phyloP scores from a whole-genome alignment of 2,113 vertebrate genomes.

The Motacilla alba region DNA sequence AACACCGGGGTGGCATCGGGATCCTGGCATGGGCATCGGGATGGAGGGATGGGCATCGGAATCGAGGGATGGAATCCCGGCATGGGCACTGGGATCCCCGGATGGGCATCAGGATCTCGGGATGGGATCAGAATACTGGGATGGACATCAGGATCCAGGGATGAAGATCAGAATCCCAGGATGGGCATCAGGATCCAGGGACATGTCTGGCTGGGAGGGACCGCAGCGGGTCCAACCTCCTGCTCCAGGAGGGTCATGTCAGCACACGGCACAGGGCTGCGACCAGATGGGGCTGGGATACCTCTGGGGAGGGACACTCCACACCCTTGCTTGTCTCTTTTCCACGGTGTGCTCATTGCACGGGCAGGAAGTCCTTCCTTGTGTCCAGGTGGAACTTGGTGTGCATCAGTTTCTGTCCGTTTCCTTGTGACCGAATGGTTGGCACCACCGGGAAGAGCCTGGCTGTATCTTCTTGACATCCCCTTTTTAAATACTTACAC shows the following conservation, averaged over 20 bases:
- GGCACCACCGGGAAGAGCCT: not conserved
- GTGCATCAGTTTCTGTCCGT: not conserved
- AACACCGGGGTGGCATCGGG: not conserved
- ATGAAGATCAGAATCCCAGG: accelerated
- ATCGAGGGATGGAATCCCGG: too few species aligned
- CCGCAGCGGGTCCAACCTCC: accelerated
- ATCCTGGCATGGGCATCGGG: too few species aligned
- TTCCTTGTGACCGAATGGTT: accelerated
- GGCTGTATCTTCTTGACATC: not conserved
- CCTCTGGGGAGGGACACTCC: not conserved
- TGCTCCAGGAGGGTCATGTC: not conserved
- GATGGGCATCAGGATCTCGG: accelerated
- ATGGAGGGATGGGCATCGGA: too few species aligned
- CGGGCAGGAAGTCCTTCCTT: accelerated
- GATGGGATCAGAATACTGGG: accelerated
- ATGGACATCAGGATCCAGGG: accelerated
- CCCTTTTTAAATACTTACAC: not conserved
- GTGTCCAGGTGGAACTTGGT: not conserved
- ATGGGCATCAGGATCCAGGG: not conserved
- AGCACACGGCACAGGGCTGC: accelerated
- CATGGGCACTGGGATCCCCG: too few species aligned
- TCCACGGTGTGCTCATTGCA: not conserved
- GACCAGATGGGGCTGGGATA: not conserved
- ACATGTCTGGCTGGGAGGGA: not conserved
- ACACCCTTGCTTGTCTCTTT: not conserved